Base-by-base conservation (phyloP, 2,888 invertebrate genomes). In the Brenthis daphne region DNA sequence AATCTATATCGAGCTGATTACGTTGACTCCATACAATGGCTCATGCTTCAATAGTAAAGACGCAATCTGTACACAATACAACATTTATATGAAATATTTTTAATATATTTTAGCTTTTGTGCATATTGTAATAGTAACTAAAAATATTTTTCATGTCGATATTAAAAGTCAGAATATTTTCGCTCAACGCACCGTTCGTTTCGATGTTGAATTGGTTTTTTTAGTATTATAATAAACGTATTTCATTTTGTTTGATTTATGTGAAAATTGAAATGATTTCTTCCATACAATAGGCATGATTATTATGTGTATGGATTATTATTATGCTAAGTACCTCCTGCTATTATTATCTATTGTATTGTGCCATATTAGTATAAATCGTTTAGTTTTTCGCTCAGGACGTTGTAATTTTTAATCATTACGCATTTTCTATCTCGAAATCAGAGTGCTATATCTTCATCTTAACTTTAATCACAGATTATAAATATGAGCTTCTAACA, bases 11-110 rank as follows among this genome's bases (percentile, higher is more conserved):
- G 64, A 70, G 54, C 69, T 67, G 67, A 71, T 73, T 71, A 73
- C 60, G 66, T 67, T 68, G 61, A 57, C 70, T 68, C 65, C 63
- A 58, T 67, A 73, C 73, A 73, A 73, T 73, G 70, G 64, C 50
- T 66, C 66, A 71, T 67, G 68, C 64, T 67, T 71, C 68, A 69
- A 71, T 69, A 66, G 73, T 66, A 67, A 71, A 73, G 68, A 61
- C 68, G 60, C 73, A 73, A 73, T 73, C 64, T 71, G 73, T 57
- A 65, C 55, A 70, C 68, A 68, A 58, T 70, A 57, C 61, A 24
- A 51, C 57, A 57, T 67, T 64, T 71, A 66, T 64, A 3, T 13
- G 0, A 6, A 61, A 43, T 43, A 43, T 43, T 43, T 43, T 55
- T 13, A 1, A 3, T n/a, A 57, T 68, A 70, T 24, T 24, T 43